A percentile compares a stretch with the other conserved stretches of the same genome.
Evolutionary conservation across 2,113 vertebrate genomes (phyloP).

Genomic region (Neomonachus schauinslandi): DNA sequence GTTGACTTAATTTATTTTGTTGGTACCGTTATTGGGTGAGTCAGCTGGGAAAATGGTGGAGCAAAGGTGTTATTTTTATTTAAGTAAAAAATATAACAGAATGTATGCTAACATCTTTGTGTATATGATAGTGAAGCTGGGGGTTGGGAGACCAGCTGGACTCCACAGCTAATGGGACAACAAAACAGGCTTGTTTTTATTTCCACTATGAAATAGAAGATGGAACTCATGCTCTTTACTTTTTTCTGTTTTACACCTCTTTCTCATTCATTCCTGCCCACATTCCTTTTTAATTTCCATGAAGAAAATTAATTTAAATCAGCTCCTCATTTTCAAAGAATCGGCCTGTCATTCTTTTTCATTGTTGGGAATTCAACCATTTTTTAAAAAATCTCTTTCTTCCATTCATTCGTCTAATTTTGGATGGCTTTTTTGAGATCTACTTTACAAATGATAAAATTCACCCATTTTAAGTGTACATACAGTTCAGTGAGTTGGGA

Average conservation of each 20-base stretch:
- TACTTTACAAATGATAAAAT: background rate
- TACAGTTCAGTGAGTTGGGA: background rate
- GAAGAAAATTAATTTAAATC: background rate
- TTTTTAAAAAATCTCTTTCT: background rate
- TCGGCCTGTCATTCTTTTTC: background rate
- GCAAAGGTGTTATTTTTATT: background rate
- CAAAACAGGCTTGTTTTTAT: background rate
- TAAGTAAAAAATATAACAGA: background rate
- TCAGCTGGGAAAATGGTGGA: background rate
- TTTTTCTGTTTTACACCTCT: rapidly evolving
- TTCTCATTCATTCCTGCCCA: background rate
- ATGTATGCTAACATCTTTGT: no score
- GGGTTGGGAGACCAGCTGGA: background rate
- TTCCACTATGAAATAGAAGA: background rate
- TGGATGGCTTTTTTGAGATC: background rate
- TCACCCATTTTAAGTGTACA: background rate
- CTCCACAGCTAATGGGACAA: background rate
- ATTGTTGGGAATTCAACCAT: background rate
- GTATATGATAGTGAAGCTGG: no score
- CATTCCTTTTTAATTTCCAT: background rate
- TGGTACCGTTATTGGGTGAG: background rate
- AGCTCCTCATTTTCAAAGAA: background rate
- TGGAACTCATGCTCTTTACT: background rate
- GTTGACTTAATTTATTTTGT: background rate
- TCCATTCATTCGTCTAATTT: background rate